A percentile compares a stretch with the other conserved stretches of the same genome.
Conservation (phyloP, 2,888 invertebrate species). For the Epistrophe grossulariae region DNA sequence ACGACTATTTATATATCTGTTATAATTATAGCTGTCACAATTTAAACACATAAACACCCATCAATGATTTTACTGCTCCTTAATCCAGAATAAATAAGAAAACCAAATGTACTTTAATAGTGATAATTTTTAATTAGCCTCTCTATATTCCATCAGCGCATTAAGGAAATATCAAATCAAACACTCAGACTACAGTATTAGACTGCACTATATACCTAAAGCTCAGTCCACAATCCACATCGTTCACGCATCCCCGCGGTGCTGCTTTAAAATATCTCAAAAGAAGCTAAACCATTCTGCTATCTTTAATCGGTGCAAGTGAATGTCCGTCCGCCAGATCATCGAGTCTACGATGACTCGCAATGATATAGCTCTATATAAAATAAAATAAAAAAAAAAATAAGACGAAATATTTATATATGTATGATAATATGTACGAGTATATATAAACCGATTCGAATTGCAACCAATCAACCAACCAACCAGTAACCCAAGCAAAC, state of each 20-base stretch:
- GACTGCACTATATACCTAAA: not conserved
- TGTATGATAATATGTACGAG: too few relatives aligned
- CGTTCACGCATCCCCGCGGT: conserved; percentile 53
- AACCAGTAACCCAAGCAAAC: conserved; percentile 11
- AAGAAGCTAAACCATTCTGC: conserved; percentile 69
- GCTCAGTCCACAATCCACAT: conserved; percentile 13
- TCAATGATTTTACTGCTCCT: conserved; percentile 58
- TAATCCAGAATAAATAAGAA: conserved; percentile 45
- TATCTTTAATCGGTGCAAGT: conserved; percentile 73
- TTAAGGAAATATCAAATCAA: conserved; percentile 61
- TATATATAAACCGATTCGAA: conserved; percentile 42
- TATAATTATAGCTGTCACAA: conserved; percentile 61
- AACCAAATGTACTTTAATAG: conserved; percentile 34
- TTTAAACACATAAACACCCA: conserved; percentile 56
- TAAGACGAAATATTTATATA: not conserved
- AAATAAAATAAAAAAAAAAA: not conserved
- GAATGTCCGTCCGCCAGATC: conserved; percentile 63
- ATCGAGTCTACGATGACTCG: conserved; percentile 52
- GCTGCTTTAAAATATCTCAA: conserved; percentile 45
- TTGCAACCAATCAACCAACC: conserved; percentile 23
- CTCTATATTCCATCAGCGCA: conserved; percentile 42
- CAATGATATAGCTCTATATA: conserved; percentile 52
- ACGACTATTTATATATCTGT: conserved; percentile 53
- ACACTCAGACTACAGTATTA: conserved; percentile 10
- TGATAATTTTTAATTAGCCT: conserved; percentile 66